Base-by-base conservation (phyloP, 2,888 invertebrate species). In the Minunthozetes semirufus region DNA sequence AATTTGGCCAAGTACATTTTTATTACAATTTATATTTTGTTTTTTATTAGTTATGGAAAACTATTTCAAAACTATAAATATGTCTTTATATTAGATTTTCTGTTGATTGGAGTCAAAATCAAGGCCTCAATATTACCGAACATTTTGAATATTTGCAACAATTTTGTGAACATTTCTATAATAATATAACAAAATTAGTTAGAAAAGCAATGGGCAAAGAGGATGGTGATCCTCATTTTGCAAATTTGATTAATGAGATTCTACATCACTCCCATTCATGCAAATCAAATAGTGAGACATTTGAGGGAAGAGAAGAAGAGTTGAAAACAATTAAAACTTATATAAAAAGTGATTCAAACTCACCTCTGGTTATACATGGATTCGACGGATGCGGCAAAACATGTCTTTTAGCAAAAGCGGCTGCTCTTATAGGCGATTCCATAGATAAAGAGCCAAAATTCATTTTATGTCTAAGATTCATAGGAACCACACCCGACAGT, bases 381-480 rank as follows among this genome's bases (percentile, higher is more conserved):
- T 94, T 94, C 84, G 93, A 96, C 81, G 98, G 98, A 59, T 97
- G 97, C 81, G 98, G 98, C 0, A 99, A 99, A 84, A 98, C 98
- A 0, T 97, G 97, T 22, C 85, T 98, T 0, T 85, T 98, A 76
- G 91, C 98, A 0, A 95, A 95, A 84, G 91, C 92, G 77, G 94
- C 95, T 0, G 90, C 92, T 29, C 87, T 91, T 83, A 78, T 80
- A 91, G 91, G 89, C 90, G 77, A 85, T 15, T 81, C 81, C 80
- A 76, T 79, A 0, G 78, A 79, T 27, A 75, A 74, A 56, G 48
- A 70, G 0, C 88, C 88, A 0, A 88, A 89, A 72, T 94, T 96
- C 0, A 88, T 95, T 25, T 90, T 93, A 82, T 88, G 96, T 77
- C 88, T 97, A 75, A 86, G 97, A 77, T 98, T 97, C 83, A 87